Evolutionary conservation across 1,140 invertebrate genomes (phyloP).

Genomic region (Spodoptera litura): DNA sequence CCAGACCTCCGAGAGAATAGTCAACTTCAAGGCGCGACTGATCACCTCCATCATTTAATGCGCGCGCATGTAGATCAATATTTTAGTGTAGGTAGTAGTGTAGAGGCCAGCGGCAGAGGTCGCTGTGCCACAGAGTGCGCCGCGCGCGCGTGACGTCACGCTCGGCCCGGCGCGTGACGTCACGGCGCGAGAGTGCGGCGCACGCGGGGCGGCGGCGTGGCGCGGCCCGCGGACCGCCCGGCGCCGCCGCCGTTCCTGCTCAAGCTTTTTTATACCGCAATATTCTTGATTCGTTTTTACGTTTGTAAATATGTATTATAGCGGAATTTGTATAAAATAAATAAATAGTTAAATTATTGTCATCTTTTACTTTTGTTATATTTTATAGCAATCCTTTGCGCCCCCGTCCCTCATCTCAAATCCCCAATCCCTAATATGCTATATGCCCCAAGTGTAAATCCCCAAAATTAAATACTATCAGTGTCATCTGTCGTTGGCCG

Average conservation of each 20-base stretch:
- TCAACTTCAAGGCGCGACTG: constrained; percentile 95
- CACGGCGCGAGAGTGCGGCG: constrained; percentile 58
- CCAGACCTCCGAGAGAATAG: constrained; percentile 94
- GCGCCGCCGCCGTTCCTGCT: constrained; percentile 66
- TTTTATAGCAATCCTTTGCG: too few species aligned
- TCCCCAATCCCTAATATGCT: too few species aligned
- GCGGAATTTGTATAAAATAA: constrained; percentile 83
- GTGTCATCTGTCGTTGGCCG: too few species aligned
- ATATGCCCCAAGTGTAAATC: too few species aligned
- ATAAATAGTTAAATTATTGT: constrained; percentile 77
- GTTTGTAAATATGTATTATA: constrained; percentile 86
- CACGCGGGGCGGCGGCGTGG: constrained; percentile 51
- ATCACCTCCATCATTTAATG: constrained; percentile 94
- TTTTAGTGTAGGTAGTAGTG: constrained; percentile 64
- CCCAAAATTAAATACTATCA: too few species aligned
- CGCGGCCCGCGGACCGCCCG: constrained; percentile 50
- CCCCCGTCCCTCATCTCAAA: too few species aligned
- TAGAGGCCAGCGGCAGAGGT: constrained; percentile 59
- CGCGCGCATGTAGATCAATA: constrained; percentile 67
- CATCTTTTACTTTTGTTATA: constrained; percentile 46
- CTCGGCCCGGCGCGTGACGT: constrained; percentile 1
- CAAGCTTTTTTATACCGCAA: constrained; percentile 82
- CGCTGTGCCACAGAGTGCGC: not conserved
- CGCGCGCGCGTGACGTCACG: constrained; percentile 19
- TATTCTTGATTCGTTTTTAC: constrained; percentile 83